phyloP scores from a whole-genome alignment of 2,888 invertebrate species.

The Nezara viridula region DNA sequence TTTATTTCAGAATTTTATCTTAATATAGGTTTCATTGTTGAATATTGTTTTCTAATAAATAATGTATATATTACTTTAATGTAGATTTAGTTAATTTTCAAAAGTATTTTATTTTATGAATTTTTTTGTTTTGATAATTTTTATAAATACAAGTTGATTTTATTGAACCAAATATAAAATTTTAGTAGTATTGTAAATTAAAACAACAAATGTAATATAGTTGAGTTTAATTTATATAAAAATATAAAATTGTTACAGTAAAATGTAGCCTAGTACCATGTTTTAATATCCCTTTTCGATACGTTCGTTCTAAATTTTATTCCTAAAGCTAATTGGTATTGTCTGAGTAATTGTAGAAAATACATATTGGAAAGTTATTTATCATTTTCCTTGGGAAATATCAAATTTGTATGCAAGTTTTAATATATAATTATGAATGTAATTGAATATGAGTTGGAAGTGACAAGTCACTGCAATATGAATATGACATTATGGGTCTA shows the following conservation, averaged over 20 bases:
- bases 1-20: constrained; percentile 23
- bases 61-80: background rate
- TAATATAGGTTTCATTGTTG: background rate
- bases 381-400: too few species aligned
- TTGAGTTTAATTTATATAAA: constrained; percentile 39
- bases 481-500: too few species aligned
- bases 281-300: background rate
- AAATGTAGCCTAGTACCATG: background rate
- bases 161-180: background rate
- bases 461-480: too few species aligned
- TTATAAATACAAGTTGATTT: constrained; percentile 20
- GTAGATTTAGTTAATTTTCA: constrained; percentile 2
- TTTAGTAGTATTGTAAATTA: constrained; percentile 6
- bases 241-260: constrained; percentile 39
- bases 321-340: background rate
- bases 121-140: constrained; percentile 19
- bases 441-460: too few species aligned
- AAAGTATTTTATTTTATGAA: background rate
- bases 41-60: background rate
- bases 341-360: too few species aligned
- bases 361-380: too few species aligned
- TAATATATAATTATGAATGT: too few species aligned
- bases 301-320: background rate
- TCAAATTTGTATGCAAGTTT: too few species aligned
- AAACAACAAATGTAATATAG: constrained; percentile 16